phyloP scores from a whole-genome alignment of 2,113 vertebrate genomes.

The Dermatemys mawii region DNA sequence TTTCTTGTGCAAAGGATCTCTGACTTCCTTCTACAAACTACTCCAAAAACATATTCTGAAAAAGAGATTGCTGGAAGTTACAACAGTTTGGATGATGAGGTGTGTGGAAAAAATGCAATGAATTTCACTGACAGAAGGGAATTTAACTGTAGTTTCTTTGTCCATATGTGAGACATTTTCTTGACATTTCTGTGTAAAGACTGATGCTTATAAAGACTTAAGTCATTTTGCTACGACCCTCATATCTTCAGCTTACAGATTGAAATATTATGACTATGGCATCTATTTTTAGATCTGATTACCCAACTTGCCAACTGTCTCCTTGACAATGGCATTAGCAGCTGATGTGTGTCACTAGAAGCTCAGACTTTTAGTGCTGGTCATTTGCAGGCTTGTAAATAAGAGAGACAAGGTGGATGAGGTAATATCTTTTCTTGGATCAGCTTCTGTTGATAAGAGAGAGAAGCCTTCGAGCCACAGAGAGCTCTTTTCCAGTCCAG shows the following conservation, averaged over 20 bases:
- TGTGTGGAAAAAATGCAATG: conserved; percentile 47
- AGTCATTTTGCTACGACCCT: not conserved
- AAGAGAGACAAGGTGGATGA: not conserved
- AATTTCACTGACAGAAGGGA: not conserved
- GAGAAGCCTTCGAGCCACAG: not conserved
- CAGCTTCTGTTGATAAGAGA: not conserved
- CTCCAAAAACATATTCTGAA: conserved; percentile 91
- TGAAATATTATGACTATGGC: not conserved
- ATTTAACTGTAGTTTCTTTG: not conserved
- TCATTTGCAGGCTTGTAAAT: not conserved
- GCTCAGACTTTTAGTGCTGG: not conserved
- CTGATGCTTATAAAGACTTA: not conserved
- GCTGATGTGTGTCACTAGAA: not conserved
- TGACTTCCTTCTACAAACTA: conserved; percentile 96
- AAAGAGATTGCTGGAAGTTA: conserved; percentile 89
- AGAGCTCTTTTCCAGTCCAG: not conserved
- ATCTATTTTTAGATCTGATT: not conserved
- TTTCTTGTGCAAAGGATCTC: conserved; percentile 98
- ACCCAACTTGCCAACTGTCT: not conserved
- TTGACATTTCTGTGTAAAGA: not conserved
- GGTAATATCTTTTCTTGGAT: not conserved
- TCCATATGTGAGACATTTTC: not conserved
- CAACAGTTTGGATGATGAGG: conserved; percentile 95
- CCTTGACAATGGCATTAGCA: not conserved
- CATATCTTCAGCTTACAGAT: not conserved